Percentiles rank a stretch among this genome's conserved stretches.
Conservation (phyloP, 2,888 invertebrate genomes). For the Zeuzera pyrina region DNA sequence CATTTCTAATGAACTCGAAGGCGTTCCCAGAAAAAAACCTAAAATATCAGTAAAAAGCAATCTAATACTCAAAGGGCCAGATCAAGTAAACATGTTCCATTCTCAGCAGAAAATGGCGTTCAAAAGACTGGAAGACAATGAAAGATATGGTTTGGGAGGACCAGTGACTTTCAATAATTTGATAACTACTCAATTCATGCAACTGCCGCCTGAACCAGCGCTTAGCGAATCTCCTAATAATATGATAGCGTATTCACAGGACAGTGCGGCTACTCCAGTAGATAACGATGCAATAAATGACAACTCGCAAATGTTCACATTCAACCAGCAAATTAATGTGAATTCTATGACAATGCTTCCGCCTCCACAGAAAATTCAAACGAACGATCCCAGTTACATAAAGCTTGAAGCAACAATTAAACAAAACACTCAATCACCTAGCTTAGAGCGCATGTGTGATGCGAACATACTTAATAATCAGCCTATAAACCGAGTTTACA, state of each 20-base stretch:
- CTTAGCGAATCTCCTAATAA: conserved; percentile 48
- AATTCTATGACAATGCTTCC: conserved; percentile 51
- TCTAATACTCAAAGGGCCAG: conserved; percentile 62
- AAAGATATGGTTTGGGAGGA: conserved; percentile 49
- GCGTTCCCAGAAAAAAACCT: conserved; percentile 57
- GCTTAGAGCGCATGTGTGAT: conserved; percentile 59
- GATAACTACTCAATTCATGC: conserved; percentile 64
- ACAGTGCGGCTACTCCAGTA: conserved; percentile 41
- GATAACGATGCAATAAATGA: conserved; percentile 39
- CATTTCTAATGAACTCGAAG: conserved; percentile 39
- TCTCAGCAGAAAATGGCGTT: conserved; percentile 67
- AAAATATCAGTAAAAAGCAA: conserved; percentile 70
- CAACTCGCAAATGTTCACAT: conserved; percentile 51
- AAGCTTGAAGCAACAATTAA: conserved; percentile 61
- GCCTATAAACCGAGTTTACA: conserved; percentile 48
- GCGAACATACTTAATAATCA: conserved; percentile 47
- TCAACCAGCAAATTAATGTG: conserved; percentile 54
- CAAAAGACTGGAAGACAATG: conserved; percentile 52
- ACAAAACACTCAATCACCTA: conserved; percentile 62
- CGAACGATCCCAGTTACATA: conserved; percentile 60
- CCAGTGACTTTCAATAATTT: conserved; percentile 63
- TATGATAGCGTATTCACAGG: conserved; percentile 47
- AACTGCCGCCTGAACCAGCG: conserved; percentile 48
- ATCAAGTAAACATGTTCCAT: conserved; percentile 64
- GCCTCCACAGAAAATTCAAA: conserved; percentile 50